These are phyloP conservation scores for Leptopilina drosophilae DNA, from an alignment of 2,888 invertebrate species.

Conservation along the genomic window DNA sequence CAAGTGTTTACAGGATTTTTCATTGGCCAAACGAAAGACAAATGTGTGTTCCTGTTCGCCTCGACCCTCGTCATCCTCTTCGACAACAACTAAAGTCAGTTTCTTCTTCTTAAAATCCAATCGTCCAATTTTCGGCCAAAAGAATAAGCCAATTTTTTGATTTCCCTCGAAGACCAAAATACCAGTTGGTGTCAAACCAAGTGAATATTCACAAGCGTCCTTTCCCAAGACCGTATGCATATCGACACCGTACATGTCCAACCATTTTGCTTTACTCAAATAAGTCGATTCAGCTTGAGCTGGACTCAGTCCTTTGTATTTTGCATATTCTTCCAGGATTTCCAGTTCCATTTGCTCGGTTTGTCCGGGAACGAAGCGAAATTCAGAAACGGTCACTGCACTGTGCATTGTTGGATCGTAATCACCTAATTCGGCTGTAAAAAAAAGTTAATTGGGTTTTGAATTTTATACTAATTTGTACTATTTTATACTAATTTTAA, in stretches of 20 bases:
- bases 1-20: constrained; percentile 98
- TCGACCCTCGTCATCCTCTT: constrained; percentile 97
- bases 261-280: constrained; percentile 96
- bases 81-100: constrained; percentile 96
- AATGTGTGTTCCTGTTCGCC: constrained; percentile 98
- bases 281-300: constrained; percentile 97
- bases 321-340: constrained; percentile 94
- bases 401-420: constrained; percentile 95
- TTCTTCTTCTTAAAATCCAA: constrained; percentile 99
- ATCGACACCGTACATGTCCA: constrained; percentile 99
- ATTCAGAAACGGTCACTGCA: constrained; percentile 98
- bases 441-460: neutral
- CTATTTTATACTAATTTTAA: neutral
- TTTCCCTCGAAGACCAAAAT: constrained; percentile 98
- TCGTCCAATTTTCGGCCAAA: constrained; percentile 99
- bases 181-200: constrained; percentile 98
- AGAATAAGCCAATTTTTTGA: constrained; percentile 98
- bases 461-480: neutral
- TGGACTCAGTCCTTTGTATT: constrained; percentile 91
- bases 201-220: constrained; percentile 96
- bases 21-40: constrained; percentile 96
- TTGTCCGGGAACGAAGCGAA: constrained; percentile 97
- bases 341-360: constrained; percentile 97
- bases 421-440: constrained; percentile 96
- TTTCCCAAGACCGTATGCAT: constrained; percentile 98